phyloP scores from a whole-genome alignment of 2,797 vertebrate genomes.

The Argya squamiceps region DNA sequence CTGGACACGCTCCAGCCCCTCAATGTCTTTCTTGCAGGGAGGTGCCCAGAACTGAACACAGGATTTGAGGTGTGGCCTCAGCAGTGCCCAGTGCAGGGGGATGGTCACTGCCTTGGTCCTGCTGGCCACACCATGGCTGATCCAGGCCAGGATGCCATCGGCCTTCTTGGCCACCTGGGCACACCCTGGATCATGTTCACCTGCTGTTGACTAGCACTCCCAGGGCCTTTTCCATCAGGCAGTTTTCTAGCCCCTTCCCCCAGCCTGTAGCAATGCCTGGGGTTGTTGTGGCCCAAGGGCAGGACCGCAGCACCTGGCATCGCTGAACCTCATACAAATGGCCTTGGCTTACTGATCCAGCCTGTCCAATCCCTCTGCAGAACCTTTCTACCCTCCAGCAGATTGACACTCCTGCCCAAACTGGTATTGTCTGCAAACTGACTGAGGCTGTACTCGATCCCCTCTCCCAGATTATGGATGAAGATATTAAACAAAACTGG shows the following conservation, averaged over 20 bases:
- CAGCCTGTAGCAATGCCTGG: not conserved
- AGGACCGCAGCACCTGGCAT: not conserved
- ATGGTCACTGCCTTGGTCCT: fast-evolving
- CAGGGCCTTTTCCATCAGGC: not conserved
- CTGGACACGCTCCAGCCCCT: not conserved
- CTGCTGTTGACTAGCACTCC: fast-evolving
- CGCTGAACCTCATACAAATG: not conserved
- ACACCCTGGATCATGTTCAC: fast-evolving
- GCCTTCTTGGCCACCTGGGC: not conserved
- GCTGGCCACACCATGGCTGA: not conserved
- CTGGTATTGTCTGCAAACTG: not conserved
- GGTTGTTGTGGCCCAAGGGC: not conserved
- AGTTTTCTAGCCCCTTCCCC: not conserved
- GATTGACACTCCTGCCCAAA: not conserved
- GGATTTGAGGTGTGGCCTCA: not conserved
- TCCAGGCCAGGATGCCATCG: fast-evolving
- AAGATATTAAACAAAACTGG: not conserved
- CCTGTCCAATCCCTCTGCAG: not conserved
- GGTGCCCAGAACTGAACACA: not conserved
- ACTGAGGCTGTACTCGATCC: fast-evolving
- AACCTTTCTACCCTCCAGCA: not conserved
- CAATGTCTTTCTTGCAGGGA: not conserved
- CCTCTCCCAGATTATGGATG: not conserved
- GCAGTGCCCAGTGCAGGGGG: fast-evolving
- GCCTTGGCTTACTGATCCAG: not conserved